Evolutionary conservation across 2,888 invertebrate genomes (phyloP), one percentile per base, ranked within the genome.

Genomic region (Phaonia tiefii): DNA sequence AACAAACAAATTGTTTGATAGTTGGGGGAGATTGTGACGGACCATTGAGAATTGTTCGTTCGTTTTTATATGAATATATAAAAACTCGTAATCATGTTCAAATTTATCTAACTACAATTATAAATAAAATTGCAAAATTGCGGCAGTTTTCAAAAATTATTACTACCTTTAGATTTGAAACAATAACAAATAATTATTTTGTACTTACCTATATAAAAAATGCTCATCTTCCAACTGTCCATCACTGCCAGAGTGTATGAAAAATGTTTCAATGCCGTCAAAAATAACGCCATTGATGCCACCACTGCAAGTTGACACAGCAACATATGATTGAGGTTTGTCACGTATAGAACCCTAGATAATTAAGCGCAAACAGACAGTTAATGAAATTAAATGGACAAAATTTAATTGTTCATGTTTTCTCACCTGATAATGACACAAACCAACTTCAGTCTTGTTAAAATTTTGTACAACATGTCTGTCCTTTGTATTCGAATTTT

Each of bases 241-340:
- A 84, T 87, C 85, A 80, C 81, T 85, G 84, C 86, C 87, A 10
- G 88, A 87, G 84, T 91, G 90, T 71, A 98, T 93, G 89, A 96
- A 96, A 89, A 94, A 95, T 90, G 95, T 93, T 79, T 93, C 93
- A 79, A 92, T 89, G 37, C 96, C 97, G 88, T 97, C 96, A 89
- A 93, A 96, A 82, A 97, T 93, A 80, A 96, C 93, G 7, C 97
- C 97, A 67, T 94, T 93, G 49, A 94, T 90, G 60, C 95, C 95
- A 69, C 92, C 91, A 83, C 86, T 86, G 88, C 97, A 97, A 3
- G 97, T 97, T 66, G 97, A 97, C 66, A 97, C 88, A 0, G 97
- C 97, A 71, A 94, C 97, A 94, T 95, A 95, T 2, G 97, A 97
- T 75, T 92, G 92, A 1, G 93, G 92, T 84, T 92, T 92, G 77